Base-by-base conservation (phyloP, 2,797 vertebrate genomes). In the Orestias chungarensis region DNA sequence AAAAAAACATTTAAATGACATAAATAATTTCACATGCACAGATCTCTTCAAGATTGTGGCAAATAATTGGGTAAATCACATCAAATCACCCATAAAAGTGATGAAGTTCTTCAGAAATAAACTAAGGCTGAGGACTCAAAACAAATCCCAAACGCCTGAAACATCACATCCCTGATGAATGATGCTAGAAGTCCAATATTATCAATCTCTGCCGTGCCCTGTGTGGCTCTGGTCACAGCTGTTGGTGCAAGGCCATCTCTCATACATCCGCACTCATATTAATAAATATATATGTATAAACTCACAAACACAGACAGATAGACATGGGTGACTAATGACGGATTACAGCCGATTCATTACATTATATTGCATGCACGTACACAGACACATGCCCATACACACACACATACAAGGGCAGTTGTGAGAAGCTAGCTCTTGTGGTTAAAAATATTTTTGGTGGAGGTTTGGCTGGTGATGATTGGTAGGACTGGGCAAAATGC, bases 171-270 rank as follows among this genome's bases (percentile, higher is more conserved):
- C 79, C 76, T 64, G 85, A 88, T 87, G 86, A 91, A 86, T 89
- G 86, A 89, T 86, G 87, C 83, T 78, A 69, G 84, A 80, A 79
- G 80, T 86, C 81, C 79, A 66, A 76, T 85, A 80, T 89, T 89
- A 92, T 93, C 90, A 85, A 93, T 93, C 89, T 92, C 82, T 72
- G 72, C 82, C 78, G 82, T 86, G 87, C 84, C 83, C 85, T 72
- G 83, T 82, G 87, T 86, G 88, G 89, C 78, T 87, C 86, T 67
- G 84, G 86, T 89, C 91, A 92, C 91, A 91, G 91, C 91, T 93
- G 88, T 88, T 82, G 40, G 82, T 90, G 75, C 85, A 82, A 79
- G 81, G 61, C 74, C 71, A 75, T 78, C 75, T 75, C 70, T 54
- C 73, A 49, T 57, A 76, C 61, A 52, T 49, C 49, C 46, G 52